phyloP scores from a whole-genome alignment of 2,797 vertebrate genomes.

The Gobionotothen gibberifrons region DNA sequence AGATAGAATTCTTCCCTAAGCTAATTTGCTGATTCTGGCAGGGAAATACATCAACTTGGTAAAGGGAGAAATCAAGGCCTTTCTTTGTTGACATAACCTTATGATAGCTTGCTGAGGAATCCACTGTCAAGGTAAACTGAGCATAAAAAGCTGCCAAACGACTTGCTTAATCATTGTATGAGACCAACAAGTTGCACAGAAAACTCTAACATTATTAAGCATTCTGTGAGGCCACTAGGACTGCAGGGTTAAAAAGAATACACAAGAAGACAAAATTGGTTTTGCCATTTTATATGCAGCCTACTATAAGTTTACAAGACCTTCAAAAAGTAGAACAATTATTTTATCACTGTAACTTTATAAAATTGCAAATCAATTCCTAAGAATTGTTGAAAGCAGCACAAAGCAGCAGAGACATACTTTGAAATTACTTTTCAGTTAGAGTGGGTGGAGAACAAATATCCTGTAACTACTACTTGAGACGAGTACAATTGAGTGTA shows the following conservation, averaged over 20 bases:
- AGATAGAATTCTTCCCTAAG: slow-evolving; percentile 47
- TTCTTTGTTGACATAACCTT: slow-evolving; percentile 19
- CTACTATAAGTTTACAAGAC: slow-evolving; percentile 5
- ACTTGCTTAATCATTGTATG: slow-evolving; percentile 29
- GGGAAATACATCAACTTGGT: slow-evolving; percentile 48
- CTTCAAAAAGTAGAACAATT: slow-evolving; percentile 33
- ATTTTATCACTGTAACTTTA: slow-evolving; percentile 20
- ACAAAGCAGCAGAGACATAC: slow-evolving; percentile 1
- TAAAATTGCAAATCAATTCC: slow-evolving; percentile 28
- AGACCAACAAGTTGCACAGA: slow-evolving; percentile 15
- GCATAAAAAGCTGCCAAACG: slow-evolving; percentile 32
- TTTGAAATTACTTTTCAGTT: slow-evolving; percentile 16
- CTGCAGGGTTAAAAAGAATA: slow-evolving; percentile 23
- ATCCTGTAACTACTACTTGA: background rate
- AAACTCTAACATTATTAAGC: slow-evolving; percentile 22
- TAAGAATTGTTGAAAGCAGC: slow-evolving; percentile 9
- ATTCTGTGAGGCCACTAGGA: slow-evolving; percentile 1
- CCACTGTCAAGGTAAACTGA: slow-evolving; percentile 2
- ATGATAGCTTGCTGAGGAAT: slow-evolving; percentile 22
- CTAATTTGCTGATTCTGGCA: slow-evolving; percentile 49
- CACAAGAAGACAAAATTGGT: slow-evolving; percentile 1
- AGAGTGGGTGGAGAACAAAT: background rate
- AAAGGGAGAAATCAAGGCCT: slow-evolving; percentile 31
- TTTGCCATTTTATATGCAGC: slow-evolving; percentile 4
- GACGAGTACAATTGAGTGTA: background rate